Evolutionary conservation across 2,797 vertebrate genomes (phyloP).

Genomic region (Sciaenops ocellatus): DNA sequence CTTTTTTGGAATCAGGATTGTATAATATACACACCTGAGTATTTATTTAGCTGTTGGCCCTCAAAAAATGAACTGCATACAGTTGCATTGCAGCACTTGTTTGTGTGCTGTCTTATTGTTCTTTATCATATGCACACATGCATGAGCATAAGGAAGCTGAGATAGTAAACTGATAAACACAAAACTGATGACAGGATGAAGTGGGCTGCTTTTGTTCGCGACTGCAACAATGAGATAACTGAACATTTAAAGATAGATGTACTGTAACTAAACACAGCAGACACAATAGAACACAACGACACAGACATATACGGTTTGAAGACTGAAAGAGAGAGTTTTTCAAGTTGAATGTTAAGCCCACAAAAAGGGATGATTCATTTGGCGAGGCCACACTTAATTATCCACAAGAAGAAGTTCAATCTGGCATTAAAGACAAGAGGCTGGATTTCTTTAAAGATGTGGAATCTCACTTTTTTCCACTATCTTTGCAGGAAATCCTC

Average conservation of each 20-base stretch:
- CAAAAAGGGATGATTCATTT: slow-evolving; percentile 52
- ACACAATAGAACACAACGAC: slow-evolving; percentile 8
- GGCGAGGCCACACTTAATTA: slow-evolving; percentile 24
- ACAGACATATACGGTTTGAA: slow-evolving; percentile 5
- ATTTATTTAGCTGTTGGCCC: slow-evolving; percentile 3
- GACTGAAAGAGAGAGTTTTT: slow-evolving; percentile 42
- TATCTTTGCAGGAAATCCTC: slow-evolving; percentile 9
- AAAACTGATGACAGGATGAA: background rate
- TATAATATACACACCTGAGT: background rate
- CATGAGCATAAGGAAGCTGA: background rate
- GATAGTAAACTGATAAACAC: slow-evolving; percentile 11
- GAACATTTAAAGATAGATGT: background rate
- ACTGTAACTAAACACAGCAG: background rate
- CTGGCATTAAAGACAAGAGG: slow-evolving; percentile 36
- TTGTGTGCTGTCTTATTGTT: background rate
- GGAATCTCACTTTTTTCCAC: slow-evolving; percentile 12
- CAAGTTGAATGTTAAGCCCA: slow-evolving; percentile 14
- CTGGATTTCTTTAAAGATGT: slow-evolving; percentile 35
- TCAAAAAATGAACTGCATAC: background rate
- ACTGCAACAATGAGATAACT: background rate
- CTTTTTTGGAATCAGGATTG: too few species aligned
- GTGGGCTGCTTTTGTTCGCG: background rate
- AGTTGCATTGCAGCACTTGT: background rate
- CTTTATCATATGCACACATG: background rate
- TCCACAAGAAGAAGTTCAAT: slow-evolving; percentile 20